phyloP scores from a whole-genome alignment of 2,113 vertebrate species.

The Azemiops feae region DNA sequence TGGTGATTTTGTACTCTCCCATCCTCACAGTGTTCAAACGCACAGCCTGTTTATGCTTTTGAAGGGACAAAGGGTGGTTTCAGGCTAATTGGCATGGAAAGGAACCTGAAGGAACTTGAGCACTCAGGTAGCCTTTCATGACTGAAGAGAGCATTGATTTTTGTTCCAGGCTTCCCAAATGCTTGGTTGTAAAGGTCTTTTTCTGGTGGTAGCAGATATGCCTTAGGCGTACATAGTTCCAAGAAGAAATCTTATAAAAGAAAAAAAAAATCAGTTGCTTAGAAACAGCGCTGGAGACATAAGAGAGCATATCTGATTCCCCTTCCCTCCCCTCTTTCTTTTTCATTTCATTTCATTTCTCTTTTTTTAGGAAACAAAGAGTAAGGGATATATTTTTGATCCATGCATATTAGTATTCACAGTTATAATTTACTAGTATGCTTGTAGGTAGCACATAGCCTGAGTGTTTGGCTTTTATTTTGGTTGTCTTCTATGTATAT shows the following conservation, averaged over 20 bases:
- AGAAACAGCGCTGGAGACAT: neutral
- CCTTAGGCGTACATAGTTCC: neutral
- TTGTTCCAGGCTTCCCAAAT: neutral
- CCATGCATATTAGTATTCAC: neutral
- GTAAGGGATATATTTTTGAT: neutral
- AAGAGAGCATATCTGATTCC: neutral
- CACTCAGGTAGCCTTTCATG: neutral
- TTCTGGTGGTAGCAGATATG: neutral
- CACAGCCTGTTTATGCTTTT: neutral
- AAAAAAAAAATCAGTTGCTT: neutral
- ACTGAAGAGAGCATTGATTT: slow-evolving; percentile 3
- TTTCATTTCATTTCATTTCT: neutral
- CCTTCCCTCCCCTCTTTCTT: neutral
- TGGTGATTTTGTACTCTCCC: neutral
- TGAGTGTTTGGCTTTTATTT: neutral
- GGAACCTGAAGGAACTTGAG: neutral
- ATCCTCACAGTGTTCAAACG: neutral
- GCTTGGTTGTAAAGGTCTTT: neutral
- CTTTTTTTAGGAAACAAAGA: neutral
- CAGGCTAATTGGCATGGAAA: neutral
- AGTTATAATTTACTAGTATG: neutral
- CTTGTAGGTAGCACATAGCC: neutral
- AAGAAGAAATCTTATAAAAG: neutral
- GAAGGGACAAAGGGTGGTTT: neutral
- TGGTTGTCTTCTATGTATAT: neutral